Conservation (phyloP, 2,888 invertebrate species). For the Cantharis nigra region DNA sequence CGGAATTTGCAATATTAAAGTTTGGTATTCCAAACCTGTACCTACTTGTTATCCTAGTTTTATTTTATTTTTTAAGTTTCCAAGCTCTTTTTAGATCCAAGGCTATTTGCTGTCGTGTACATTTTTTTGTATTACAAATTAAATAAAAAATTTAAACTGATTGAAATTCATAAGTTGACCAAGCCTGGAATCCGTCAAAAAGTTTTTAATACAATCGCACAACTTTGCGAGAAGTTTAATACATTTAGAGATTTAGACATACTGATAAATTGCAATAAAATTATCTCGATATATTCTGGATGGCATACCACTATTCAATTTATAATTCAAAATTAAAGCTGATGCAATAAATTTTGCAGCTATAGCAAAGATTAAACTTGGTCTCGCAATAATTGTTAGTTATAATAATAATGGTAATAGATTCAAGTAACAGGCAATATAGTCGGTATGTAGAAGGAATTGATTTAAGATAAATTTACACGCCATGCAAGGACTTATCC, state of each 20-base stretch:
- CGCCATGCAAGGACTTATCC: not conserved
- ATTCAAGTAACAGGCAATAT: not conserved
- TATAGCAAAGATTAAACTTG: not conserved
- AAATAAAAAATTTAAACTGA: not conserved
- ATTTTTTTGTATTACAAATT: not conserved
- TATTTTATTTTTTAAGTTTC: not conserved
- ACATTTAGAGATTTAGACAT: not conserved
- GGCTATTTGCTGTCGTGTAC: not conserved
- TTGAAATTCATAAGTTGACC: not conserved
- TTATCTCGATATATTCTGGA: not conserved
- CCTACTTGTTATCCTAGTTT: not conserved
- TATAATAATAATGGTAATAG: not conserved
- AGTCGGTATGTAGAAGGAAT: not conserved
- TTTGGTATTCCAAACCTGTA: not conserved
- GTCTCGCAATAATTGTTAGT: not conserved
- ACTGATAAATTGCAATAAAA: not conserved
- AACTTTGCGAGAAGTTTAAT: not conserved
- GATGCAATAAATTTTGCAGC: not conserved
- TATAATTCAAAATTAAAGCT: not conserved
- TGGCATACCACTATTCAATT: not conserved
- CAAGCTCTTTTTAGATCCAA: not conserved
- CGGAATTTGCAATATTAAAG: not conserved
- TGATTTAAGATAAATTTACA: not conserved
- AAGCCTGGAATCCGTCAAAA: not conserved
- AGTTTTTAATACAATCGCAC: not conserved